Conservation (phyloP, 2,113 vertebrate species). For the Varanus komodoensis region DNA sequence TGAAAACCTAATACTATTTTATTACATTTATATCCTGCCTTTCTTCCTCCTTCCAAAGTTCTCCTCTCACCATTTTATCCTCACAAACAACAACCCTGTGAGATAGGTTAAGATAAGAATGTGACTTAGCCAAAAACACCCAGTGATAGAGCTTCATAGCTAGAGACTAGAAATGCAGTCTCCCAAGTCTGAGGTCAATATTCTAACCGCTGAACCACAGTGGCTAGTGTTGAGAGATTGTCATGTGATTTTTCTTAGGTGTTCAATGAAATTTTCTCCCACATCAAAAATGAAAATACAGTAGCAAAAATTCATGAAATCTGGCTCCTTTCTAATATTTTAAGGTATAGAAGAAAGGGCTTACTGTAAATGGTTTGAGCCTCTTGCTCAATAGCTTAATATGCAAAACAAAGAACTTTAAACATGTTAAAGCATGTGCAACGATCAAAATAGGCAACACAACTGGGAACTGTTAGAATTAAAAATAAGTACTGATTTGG, state of each 20-base stretch:
- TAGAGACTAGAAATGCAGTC: too few species aligned
- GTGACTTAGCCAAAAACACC: too few species aligned
- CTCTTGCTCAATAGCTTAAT: not conserved
- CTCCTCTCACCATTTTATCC: too few species aligned
- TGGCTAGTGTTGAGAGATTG: not conserved
- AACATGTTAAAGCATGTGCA: not conserved
- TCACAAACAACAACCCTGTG: too few species aligned
- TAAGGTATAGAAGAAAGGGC: not conserved
- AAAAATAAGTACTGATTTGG: not conserved
- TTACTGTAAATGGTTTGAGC: not conserved
- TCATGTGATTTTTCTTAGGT: not conserved
- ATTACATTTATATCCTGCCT: too few species aligned
- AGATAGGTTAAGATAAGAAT: too few species aligned
- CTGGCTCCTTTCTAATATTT: not conserved
- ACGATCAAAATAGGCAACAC: not conserved
- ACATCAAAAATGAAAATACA: not conserved
- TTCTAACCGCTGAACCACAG: too few species aligned
- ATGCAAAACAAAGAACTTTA: not conserved
- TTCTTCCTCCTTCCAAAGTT: too few species aligned
- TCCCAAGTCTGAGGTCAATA: too few species aligned
- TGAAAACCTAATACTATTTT: not conserved
- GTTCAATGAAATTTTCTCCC: not conserved
- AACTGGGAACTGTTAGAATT: not conserved
- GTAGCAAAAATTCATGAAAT: not conserved
- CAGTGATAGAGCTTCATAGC: too few species aligned